Conservation (phyloP, 1,140 invertebrate species). For the Charaxes varanes region DNA sequence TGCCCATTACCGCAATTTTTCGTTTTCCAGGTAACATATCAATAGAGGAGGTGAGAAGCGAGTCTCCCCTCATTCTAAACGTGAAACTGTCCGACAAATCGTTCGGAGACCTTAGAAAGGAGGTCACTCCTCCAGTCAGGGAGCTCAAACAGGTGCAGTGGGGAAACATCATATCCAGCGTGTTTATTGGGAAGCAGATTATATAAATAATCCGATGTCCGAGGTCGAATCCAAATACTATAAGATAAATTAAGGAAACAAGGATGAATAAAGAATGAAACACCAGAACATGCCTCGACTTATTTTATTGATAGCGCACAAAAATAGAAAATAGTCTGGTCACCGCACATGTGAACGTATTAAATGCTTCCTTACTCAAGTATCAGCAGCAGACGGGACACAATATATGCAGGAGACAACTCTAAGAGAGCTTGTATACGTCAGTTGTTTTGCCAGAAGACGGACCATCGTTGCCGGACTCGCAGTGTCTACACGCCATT, state of each 20-base stretch:
- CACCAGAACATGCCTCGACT: conserved; percentile 29
- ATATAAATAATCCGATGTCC: conserved; percentile 19
- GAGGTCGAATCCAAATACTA: neutral
- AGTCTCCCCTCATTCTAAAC: conserved; percentile 32
- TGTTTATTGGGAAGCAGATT: conserved; percentile 58
- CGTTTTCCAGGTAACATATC: conserved; percentile 43
- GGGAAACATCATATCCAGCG: conserved; percentile 47
- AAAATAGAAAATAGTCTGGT: conserved; percentile 61
- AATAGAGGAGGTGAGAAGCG: conserved; percentile 37
- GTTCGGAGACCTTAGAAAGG: conserved; percentile 35
- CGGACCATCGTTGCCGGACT: conserved; percentile 15
- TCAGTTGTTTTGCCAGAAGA: conserved; percentile 13
- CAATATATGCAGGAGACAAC: conserved; percentile 30
- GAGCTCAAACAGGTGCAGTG: conserved; percentile 45
- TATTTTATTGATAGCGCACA: conserved; percentile 62
- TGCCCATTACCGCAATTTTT: too few species aligned
- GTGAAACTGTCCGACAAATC: conserved; percentile 46
- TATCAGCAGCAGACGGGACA: conserved; percentile 42
- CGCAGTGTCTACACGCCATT: too few species aligned
- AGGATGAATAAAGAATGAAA: conserved; percentile 28
- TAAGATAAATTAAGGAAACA: conserved; percentile 12
- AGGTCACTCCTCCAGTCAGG: conserved; percentile 47
- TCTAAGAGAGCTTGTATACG: too few species aligned
- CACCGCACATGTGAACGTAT: conserved; percentile 54
- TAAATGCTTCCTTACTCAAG: conserved; percentile 53